These are phyloP conservation scores for Ceratosolen fusciceps DNA, from an alignment of 1,140 invertebrate species.

Conservation along the genomic window DNA sequence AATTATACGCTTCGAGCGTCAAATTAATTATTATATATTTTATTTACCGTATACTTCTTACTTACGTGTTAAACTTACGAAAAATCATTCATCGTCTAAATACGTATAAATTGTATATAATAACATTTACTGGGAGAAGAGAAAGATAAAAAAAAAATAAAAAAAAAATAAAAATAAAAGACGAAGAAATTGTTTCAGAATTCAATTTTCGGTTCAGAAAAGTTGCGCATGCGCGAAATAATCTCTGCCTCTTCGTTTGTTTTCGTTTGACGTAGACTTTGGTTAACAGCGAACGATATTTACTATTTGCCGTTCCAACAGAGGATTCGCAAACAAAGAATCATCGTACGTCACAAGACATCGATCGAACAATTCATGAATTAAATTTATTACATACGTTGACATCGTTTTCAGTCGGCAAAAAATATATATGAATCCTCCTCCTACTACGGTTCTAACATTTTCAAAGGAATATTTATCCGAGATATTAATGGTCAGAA, in stretches of 20 bases:
- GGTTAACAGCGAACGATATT: conserved; percentile 8
- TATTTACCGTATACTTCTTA: background rate
- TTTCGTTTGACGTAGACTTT: background rate
- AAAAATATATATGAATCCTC: background rate
- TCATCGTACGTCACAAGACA: background rate
- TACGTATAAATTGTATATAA: no score
- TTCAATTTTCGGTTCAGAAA: no score
- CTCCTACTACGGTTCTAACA: conserved; percentile 2
- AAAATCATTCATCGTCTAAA: no score
- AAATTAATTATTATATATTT: background rate
- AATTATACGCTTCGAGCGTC: no score
- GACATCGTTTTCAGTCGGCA: background rate
- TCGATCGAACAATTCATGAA: background rate
- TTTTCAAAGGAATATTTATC: background rate
- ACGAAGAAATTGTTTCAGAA: no score
- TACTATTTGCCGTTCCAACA: conserved; percentile 7
- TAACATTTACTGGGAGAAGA: no score
- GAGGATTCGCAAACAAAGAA: conserved; percentile 19
- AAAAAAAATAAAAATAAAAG: no score
- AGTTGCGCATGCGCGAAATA: background rate
- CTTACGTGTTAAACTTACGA: background rate
- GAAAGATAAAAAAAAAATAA: no score
- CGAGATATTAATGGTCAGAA: background rate
- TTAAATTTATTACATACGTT: conserved; percentile 16
- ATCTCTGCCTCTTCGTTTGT: background rate